These are phyloP conservation scores for Bombus balteatus DNA, from an alignment of 1,140 invertebrate species.

Conservation along the genomic window DNA sequence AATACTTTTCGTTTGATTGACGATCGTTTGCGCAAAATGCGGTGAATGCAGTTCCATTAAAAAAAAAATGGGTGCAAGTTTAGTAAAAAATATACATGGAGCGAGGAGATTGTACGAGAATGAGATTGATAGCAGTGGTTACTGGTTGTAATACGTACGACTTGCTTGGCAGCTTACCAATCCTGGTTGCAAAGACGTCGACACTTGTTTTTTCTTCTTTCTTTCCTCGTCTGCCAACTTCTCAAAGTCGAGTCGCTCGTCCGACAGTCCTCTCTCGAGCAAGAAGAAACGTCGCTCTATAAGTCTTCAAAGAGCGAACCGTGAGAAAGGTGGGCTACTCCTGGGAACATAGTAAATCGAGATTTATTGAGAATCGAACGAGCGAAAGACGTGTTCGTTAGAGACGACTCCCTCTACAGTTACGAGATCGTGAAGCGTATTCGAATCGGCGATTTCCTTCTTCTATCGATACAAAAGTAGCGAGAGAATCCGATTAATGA, in stretches of 20 bases:
- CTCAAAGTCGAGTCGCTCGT: constrained; percentile 24
- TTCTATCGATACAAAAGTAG: no score
- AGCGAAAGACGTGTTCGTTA: constrained; percentile 12
- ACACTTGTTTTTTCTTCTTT: constrained; percentile 12
- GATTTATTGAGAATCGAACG: constrained; percentile 19
- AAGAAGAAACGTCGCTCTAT: constrained; percentile 17
- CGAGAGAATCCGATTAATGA: no score
- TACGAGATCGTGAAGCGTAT: background rate
- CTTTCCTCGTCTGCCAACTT: constrained; percentile 9
- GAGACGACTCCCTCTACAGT: background rate
- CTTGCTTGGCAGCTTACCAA: constrained; percentile 46
- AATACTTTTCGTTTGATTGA: background rate
- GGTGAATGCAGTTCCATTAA: background rate
- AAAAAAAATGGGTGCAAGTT: background rate
- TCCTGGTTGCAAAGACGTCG: constrained; percentile 38
- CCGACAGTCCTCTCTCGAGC: background rate
- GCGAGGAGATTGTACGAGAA: constrained; percentile 24
- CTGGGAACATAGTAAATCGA: constrained; percentile 15
- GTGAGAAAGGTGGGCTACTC: background rate
- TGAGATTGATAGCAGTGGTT: constrained; percentile 51
- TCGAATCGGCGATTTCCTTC: background rate
- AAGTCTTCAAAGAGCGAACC: constrained; percentile 8
- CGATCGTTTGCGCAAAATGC: background rate
- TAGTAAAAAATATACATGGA: background rate
- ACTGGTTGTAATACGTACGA: constrained; percentile 21